Evolutionary conservation across 2,113 vertebrate genomes (phyloP), one percentile per base, ranked within the genome.

Genomic region (Chlorodrepanis virens): DNA sequence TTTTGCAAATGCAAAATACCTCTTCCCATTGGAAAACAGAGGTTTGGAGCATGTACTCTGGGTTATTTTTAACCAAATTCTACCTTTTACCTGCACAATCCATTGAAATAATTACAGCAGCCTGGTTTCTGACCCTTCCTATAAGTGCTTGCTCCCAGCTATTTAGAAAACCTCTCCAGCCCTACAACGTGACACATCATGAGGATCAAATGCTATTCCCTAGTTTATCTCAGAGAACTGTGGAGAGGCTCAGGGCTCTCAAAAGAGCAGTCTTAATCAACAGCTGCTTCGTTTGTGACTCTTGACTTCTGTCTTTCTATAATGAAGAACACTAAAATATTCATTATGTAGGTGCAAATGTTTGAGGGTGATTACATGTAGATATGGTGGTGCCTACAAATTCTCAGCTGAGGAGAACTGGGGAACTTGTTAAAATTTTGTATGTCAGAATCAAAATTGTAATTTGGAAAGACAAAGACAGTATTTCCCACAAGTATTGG

Each of bases 291-390:
- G 5, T 63, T 91, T 93, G 79, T 1, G 22, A 74, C 82, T 72
- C 87, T 79, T 83, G 82, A 91, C 54, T 93, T 79, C 70, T 77
- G 42, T 33, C 31, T 81, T 28, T 89, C 54, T 56, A 2, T 89
- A 72, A 87, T 90, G 95, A 94, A 89, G 77, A 90, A 40, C 76
- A 78, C 57, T 93, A 25, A 82, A 89, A 35, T 74, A 45, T 84
- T 95, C 78, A 77, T 93, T 95, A 88, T 42, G 19, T 77, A 61
- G 35, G 54, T 83, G 59, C 39, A 72, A 91, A 77, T 70, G 42
- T 85, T 10, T 35, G 60, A 47, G 47, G 29, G 57, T 94, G 78
- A 87, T 59, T 94, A 29, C 75, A 37, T 18, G 45, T 42, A 69
- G 70, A 31, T 80, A 63, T 80, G 85, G 54, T 70, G 89, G 39